Evolutionary conservation across 2,888 invertebrate genomes (phyloP), one percentile per base, ranked within the genome.

Genomic region (Tenthredo notha): DNA sequence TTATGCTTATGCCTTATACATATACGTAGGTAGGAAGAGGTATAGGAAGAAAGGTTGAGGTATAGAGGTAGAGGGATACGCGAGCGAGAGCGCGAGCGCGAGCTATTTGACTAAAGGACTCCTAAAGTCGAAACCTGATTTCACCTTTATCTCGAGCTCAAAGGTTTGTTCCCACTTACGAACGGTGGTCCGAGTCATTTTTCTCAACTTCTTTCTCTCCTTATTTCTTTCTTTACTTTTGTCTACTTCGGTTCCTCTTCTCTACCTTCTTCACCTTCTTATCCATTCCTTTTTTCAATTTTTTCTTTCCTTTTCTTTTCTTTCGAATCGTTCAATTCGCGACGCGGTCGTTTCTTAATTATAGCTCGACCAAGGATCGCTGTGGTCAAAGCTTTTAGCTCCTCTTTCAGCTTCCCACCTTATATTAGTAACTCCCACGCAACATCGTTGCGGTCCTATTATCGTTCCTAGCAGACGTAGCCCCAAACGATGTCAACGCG

Each of bases 401-500:
- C 21, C 40, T 72, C 21, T 15, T 40, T 4, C 10, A 40, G n/a
- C 33, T 18, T 72, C 33, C 18, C 33, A 40, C n/a, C n/a, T 72
- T 10, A 7, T n/a, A 33, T 4, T 72, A 4, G 47, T 50, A 25
- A 77, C 78, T 58, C 78, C 78, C 78, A 65, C 82, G 82, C 78
- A 65, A 40, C 65, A 37, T 25, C 50, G 75, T 37, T 25, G 43
- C 37, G 37, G n/a, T 78, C 54, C 58, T 50, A 80, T 80, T 83
- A 83, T 67, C 70, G 83, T 67, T 82, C 15, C 15, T n/a, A 37
- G 18, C 37, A 29, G 54, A 33, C 58, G 29, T 2, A 15, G 67
- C 67, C n/a, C 78, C 37, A 72, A 70, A 78, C 78, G 47, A 70
- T 85, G 85, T 85, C 85, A 85, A 85, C 82, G 85, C 85, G 85